Evolutionary conservation across 2,888 invertebrate species (phyloP).

Genomic region (Gerris lacustris): DNA sequence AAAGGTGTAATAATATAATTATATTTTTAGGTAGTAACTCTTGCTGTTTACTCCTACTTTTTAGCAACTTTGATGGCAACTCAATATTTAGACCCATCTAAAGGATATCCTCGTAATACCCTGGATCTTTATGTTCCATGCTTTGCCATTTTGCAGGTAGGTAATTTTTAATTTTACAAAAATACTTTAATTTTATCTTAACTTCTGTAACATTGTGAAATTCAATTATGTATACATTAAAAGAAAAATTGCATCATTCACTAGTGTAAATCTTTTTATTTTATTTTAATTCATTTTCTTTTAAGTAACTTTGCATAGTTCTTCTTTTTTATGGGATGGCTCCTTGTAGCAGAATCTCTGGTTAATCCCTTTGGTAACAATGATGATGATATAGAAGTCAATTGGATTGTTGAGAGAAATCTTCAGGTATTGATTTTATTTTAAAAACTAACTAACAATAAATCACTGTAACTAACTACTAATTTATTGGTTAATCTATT

Average conservation of each 20-base stretch:
- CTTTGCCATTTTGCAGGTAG: conserved; percentile 39
- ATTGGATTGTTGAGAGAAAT: conserved; percentile 41
- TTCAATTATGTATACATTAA: neutral
- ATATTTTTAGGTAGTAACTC: conserved; percentile 39
- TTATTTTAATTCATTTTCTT: neutral
- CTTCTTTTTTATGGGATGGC: conserved; percentile 42
- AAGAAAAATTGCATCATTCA: neutral
- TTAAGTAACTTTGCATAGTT: conserved; percentile 34
- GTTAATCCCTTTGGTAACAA: conserved; percentile 38
- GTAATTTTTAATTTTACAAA: conserved; percentile 11
- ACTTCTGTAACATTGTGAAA: neutral
- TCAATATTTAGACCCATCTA: conserved; percentile 33
- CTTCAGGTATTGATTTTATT: conserved; percentile 35
- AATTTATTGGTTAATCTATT: too few relatives aligned
- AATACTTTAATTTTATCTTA: neutral
- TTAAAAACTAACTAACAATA: neutral
- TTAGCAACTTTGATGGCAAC: conserved; percentile 39
- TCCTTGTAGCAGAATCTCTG: conserved; percentile 41
- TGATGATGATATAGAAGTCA: conserved; percentile 36
- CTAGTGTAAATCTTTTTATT: neutral
- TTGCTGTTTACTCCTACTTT: conserved; percentile 42
- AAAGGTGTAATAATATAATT: neutral
- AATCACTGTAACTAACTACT: too few relatives aligned
- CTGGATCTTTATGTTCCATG: conserved; percentile 37
- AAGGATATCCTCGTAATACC: conserved; percentile 29